Evolutionary conservation across 1,140 invertebrate species (phyloP), one percentile per base, ranked within the genome.

Genomic region (Drosophila orosa): DNA sequence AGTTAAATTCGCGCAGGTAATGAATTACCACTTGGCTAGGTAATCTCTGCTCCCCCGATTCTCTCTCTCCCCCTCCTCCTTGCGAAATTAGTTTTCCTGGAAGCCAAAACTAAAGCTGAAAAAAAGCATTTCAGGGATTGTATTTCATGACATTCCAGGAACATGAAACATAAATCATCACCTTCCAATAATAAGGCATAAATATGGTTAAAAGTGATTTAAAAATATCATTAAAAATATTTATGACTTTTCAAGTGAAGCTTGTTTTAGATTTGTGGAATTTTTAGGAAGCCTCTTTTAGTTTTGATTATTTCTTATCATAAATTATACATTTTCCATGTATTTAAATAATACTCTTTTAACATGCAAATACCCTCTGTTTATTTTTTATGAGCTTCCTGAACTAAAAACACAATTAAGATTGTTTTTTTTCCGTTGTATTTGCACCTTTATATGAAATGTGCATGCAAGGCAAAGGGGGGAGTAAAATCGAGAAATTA

Each of bases 1-100:
- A 58, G 67, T 71, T 57, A 69, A 71, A 71, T 68, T 31, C 25
- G 40, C 50, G 63, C 63, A 68, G 63, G 67, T 68, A 71, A 71
- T 67, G 29, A 44, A 55, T 65, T 65, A 62, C 62, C 55, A 42
- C 29, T 65, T 65, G 62, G 62, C 44, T 22, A 25, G 31, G 48
- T 56, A 39, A 71, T 56, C 67, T 40, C 50, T 25, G 13, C 22
- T 42, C 8, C 15, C 13, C 24, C 25, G 22, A 15, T 27, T 25
- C 65, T 48, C 42, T n/a, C 8, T 22, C 50, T 12, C n/a, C n/a
- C n/a, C n/a, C n/a, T n/a, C n/a, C n/a, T n/a, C n/a, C 25, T 22
- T 25, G 35, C 37, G 19, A 67, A 68, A 68, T 68, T 68, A 54
- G 65, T 68, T 68, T 68, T 68, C 65, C 61, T 27, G 45, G 65